Conservation (phyloP, 2,888 invertebrate species). For the Priocnemis perturbator region DNA sequence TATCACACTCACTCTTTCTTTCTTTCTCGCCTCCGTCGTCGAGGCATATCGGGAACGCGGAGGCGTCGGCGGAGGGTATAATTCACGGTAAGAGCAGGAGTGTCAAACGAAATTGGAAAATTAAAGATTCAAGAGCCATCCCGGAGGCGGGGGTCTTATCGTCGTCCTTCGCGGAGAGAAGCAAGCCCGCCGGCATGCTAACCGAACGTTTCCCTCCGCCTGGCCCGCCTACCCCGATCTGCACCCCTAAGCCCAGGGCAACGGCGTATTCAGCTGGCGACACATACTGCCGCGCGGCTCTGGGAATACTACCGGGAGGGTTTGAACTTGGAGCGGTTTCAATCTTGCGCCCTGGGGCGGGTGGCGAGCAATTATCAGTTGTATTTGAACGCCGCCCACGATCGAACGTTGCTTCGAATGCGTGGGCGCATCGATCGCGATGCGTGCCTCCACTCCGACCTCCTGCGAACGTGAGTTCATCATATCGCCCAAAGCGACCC, state of each 20-base stretch:
- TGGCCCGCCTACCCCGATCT: not conserved
- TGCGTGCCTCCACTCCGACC: too few species aligned
- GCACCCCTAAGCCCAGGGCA: too few species aligned
- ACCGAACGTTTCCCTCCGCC: not conserved
- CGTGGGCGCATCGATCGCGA: not conserved
- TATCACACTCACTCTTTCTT: too few species aligned
- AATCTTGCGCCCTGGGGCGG: constrained; percentile 19
- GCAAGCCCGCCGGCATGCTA: not conserved
- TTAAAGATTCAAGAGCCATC: constrained; percentile 32
- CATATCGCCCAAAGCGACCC: too few species aligned
- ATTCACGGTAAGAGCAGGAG: constrained; percentile 14
- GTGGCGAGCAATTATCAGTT: constrained; percentile 36
- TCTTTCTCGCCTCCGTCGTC: too few species aligned
- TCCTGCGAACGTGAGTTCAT: too few species aligned
- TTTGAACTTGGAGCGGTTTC: constrained; percentile 16
- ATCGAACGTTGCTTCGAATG: constrained; percentile 16
- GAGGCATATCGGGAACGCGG: too few species aligned
- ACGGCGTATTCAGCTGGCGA: not conserved
- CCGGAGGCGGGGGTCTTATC: not conserved
- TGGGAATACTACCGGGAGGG: constrained; percentile 15
- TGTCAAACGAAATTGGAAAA: constrained; percentile 33
- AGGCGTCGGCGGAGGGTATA: not conserved
- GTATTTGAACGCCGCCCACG: constrained; percentile 18
- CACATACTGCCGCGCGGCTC: not conserved
- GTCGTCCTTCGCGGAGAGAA: not conserved